Evolutionary conservation across 2,113 vertebrate species (phyloP), one percentile per base, ranked within the genome.

Genomic region (Epinephelus cyanopodus): DNA sequence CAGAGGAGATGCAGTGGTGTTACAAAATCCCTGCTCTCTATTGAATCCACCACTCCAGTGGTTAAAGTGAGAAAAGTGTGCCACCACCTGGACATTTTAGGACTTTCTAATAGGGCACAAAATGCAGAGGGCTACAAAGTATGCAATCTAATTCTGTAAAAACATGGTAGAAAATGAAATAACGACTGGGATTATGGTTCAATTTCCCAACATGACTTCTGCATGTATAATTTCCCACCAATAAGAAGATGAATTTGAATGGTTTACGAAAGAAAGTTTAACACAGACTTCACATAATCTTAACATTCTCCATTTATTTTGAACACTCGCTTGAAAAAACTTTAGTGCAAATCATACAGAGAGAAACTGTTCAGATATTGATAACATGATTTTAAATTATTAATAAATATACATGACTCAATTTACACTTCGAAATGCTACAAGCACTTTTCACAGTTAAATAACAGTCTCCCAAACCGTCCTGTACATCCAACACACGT

Each of bases 341-440:
- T 92, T 95, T 86, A 96, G 96, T 91, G 95, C 91, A 95, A 96
- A 97, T 97, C 95, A 97, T 96, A 96, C 94, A 97, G 60, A 90
- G 60, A 90, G 47, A 93, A 97, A 95, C 94, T 92, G 60, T 94
- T 95, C 62, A 85, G 85, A 96, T 95, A 97, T 88, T 67, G 84
- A 91, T 83, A 75, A 91, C 66, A 94, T 95, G 92, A 96, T 89
- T 96, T 98, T 97, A 97, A 98, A 97, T 95, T 97, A 97, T 97
- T 96, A 97, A 98, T 97, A 98, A 98, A 98, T 98, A 98, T 92
- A 92, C 90, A 93, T 74, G 47, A 91, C 75, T 95, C 95, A 95
- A 96, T 96, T 96, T 97, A 96, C 90, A 95, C 93, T 92, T 94
- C 57, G 85, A 96, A 96, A 96, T 95, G 95, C 96, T 97, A 97